Evolutionary conservation across 2,888 invertebrate genomes (phyloP), one percentile per base, ranked within the genome.

Genomic region (Coelinius sp.): DNA sequence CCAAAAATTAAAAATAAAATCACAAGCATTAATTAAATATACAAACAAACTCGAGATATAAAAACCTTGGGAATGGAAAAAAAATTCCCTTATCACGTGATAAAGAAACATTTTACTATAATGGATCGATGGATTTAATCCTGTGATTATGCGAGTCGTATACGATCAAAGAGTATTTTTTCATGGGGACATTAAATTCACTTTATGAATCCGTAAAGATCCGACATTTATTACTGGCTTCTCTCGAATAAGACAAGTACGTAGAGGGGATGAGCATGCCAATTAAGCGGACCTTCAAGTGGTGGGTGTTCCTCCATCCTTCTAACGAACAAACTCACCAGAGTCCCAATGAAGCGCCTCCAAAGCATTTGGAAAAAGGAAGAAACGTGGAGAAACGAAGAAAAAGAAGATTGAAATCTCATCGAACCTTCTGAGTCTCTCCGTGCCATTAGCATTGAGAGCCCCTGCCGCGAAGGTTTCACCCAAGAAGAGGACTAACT

Each of bases 181-280:
- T 31, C 59, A 20, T 59, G 31, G 59, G n/a, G 35, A 68, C 74
- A 75, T 74, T 75, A 71, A 77, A 38, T 73, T 22, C 73, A 68
- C 73, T 77, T 75, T 75, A 74, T 71, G 73, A 76, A 76, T 76
- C 71, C 73, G 76, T 75, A 73, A 76, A 75, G 70, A 59, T 59
- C 59, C 69, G 64, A 76, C 76, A 73, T 71, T 77, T 74, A 77
- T 77, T 75, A 70, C 74, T 31, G 24, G 52, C 52, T 24, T 24
- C 52, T 67, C 35, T 53, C 52, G 38, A 22, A 41, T 20, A 7
- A 17, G 14, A 12, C 52, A 53, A 14, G 53, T 12, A 20, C 70
- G 74, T 73, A 70, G 52, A 53, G 73, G 64, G 73, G 69, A 70
- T 70, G 59, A 49, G 73, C 70, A 73, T 73, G 74, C 74, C 75